Evolutionary conservation across 2,888 invertebrate genomes (phyloP), one percentile per base, ranked within the genome.

Genomic region (Flexamia atlantica): DNA sequence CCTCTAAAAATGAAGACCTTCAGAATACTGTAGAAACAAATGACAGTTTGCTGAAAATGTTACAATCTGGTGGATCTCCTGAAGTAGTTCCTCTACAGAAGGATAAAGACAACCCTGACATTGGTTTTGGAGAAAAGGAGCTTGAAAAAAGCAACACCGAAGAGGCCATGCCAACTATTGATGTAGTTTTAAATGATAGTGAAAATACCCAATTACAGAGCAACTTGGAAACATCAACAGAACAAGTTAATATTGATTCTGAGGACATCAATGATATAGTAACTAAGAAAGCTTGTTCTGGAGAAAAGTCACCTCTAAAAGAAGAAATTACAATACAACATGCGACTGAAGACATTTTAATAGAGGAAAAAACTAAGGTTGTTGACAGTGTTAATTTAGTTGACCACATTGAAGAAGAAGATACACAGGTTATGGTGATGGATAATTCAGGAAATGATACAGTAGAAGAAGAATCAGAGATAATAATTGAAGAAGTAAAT

Each of bases 31-130:
- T 36, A 1, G 70, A 70, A 70, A 36, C 70, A 23, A 70, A 30
- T 70, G 70, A 70, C 40, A 70, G 70, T 70, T 70, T 70, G 40
- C 40, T 70, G 40, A 12, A 36, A n/a, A 70, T 70, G 36, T 36
- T 70, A 40, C 28, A 70, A 70, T 70, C 70, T n/a, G 70, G 17
- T 40, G 30, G 32, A 20, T 70, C 70, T 40, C 70, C 70, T 70
- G 40, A 25, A 30, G 12, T 12, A 28, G 30, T 28, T 28, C 28
- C 12, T 12, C 10, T 9, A 4, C 5, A 1, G 5, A 17, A 64
- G 14, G 64, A 64, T 28, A 25, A 64, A 17, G 23, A 23, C 12
- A 3, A 4, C 20, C 23, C 46, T 46, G 46, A 12, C 10, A 20
- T 57, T 57, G 57, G 5, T 7, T 3, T 57, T 9, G 64, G 23